Conservation (phyloP, 2,797 vertebrate species). For the Crossoptilon crossoptilon region DNA sequence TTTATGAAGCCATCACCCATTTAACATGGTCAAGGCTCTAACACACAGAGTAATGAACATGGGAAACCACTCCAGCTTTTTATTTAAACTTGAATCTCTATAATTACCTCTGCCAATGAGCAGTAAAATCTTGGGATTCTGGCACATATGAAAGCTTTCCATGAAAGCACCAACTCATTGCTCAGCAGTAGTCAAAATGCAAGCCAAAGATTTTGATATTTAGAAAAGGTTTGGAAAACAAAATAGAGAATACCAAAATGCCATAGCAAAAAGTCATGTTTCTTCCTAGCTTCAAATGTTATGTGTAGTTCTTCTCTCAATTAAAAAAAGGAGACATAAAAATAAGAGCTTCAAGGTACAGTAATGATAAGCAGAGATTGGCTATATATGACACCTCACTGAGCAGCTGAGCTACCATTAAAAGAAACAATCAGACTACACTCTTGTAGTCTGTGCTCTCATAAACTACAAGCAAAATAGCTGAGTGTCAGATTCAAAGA, state of each 20-base stretch:
- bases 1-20: neutral
- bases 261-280: neutral
- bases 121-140: neutral
- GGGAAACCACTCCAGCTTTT: neutral
- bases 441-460: neutral
- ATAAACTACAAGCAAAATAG: neutral
- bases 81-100: neutral
- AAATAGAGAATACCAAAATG: neutral
- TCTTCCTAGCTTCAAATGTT: neutral
- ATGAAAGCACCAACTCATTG: neutral
- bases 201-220: neutral
- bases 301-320: too few relatives aligned
- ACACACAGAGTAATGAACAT: neutral
- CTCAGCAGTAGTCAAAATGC: neutral
- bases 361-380: neutral
- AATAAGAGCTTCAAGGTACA: neutral
- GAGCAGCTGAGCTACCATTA: neutral
- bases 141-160: neutral
- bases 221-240: neutral
- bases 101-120: neutral
- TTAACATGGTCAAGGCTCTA: neutral
- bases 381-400: too few relatives aligned
- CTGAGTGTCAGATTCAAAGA: neutral
- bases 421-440: neutral
- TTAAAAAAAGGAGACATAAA: neutral